These are phyloP conservation scores for Orius laevigatus DNA, from an alignment of 1,140 invertebrate species.

Conservation along the genomic window DNA sequence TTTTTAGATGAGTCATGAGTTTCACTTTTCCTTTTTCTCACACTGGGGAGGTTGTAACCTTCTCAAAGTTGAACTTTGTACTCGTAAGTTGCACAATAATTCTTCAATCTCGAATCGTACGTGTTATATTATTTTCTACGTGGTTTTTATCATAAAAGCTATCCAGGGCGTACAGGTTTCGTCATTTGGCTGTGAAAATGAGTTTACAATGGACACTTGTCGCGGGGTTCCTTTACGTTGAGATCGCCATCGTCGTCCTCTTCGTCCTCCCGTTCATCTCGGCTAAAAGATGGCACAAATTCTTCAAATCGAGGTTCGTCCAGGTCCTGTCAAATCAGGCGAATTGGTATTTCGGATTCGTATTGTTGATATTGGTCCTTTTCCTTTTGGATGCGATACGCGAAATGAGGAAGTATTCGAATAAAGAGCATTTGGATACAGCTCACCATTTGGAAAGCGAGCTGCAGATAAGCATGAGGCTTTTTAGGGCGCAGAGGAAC, in stretches of 20 bases:
- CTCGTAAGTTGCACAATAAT: too few relatives aligned
- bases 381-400: conserved; percentile 82
- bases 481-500: conserved; percentile 96
- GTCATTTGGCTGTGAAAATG: conserved; percentile 47
- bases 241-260: conserved; percentile 71
- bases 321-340: conserved; percentile 65
- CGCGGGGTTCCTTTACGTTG: conserved; percentile 75
- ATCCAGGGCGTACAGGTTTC: too few relatives aligned
- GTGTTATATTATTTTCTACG: too few relatives aligned
- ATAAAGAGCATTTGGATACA: conserved; percentile 26
- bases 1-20: too few relatives aligned
- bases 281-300: conserved; percentile 74
- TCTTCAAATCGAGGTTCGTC: conserved; percentile 87
- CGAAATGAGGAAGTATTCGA: conserved; percentile 89
- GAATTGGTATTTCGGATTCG: conserved; percentile 69
- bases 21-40: too few relatives aligned
- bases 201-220: conserved; percentile 93
- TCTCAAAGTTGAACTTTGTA: too few relatives aligned
- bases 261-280: conserved; percentile 74
- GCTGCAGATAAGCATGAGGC: conserved; percentile 80
- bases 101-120: too few relatives aligned
- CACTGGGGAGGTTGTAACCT: too few relatives aligned
- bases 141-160: too few relatives aligned
- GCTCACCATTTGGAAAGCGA: conserved; percentile 64
- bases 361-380: conserved; percentile 65